Evolutionary conservation across 2,797 vertebrate species (phyloP).

Genomic region (Sebastes vulpes): DNA sequence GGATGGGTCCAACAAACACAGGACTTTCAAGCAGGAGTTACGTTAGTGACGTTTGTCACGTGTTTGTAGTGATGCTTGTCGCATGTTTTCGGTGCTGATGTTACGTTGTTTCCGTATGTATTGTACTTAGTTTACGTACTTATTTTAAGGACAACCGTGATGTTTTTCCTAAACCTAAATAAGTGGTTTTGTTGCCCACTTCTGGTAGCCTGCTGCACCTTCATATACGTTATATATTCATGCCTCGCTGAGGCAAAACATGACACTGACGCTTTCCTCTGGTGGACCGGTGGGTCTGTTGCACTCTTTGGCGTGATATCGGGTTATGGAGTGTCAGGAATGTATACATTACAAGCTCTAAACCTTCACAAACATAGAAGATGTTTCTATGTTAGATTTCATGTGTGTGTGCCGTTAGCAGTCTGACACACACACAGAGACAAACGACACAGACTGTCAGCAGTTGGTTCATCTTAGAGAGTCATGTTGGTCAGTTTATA

Average conservation of each 20-base stretch:
- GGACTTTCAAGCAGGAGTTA: too few relatives aligned
- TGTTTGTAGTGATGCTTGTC: too few relatives aligned
- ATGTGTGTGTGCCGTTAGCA: background rate
- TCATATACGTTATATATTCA: too few relatives aligned
- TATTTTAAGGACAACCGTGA: background rate
- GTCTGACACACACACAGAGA: slow-evolving; percentile 16
- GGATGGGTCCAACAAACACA: too few relatives aligned
- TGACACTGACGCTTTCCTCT: background rate
- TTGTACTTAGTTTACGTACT: background rate
- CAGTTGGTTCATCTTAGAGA: slow-evolving; percentile 61
- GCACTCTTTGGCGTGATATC: rapidly evolving
- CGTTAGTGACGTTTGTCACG: too few relatives aligned
- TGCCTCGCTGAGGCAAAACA: background rate
- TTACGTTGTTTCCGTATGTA: too few relatives aligned
- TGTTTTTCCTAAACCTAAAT: background rate
- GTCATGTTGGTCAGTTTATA: slow-evolving; percentile 63
- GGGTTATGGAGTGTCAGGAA: background rate
- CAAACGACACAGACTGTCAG: slow-evolving; percentile 49
- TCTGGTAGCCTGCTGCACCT: background rate
- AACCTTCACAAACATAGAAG: background rate
- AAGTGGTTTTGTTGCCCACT: background rate
- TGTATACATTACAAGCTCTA: background rate
- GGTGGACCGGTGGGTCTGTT: background rate
- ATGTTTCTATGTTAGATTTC: background rate
- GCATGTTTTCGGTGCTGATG: too few relatives aligned